Conservation (phyloP, 2,888 invertebrate genomes). For the Steinernema carpocapsae region DNA sequence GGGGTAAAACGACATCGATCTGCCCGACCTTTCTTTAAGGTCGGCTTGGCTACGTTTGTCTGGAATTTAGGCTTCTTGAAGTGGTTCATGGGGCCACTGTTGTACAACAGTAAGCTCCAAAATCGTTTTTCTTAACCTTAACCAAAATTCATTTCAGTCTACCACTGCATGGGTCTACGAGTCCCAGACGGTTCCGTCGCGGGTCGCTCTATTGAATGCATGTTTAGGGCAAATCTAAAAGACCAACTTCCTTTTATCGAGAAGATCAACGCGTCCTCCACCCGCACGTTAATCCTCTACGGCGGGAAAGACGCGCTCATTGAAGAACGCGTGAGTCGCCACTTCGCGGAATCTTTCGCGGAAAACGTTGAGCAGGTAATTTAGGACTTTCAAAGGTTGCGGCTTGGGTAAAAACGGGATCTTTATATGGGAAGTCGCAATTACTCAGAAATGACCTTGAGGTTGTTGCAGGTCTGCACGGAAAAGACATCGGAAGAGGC, state of each 20-base stretch:
- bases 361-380: conserved; percentile 10
- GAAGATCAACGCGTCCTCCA: neutral
- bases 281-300: neutral
- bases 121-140: neutral
- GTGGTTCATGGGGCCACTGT: conserved; percentile 5
- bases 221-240: neutral
- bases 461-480: neutral
- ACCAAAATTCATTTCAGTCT: neutral
- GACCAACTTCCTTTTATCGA: conserved; percentile 12
- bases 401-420: neutral
- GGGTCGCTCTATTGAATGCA: conserved; percentile 4
- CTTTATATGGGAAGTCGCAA: neutral
- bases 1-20: conserved; percentile 3
- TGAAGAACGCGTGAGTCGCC: neutral
- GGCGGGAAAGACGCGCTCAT: conserved; percentile 24
- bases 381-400: neutral
- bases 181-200: conserved; percentile 16
- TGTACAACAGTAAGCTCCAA: conserved; percentile 1
- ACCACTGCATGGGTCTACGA: conserved; percentile 19
- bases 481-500: neutral
- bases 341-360: neutral
- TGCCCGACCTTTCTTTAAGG: conserved; percentile 3
- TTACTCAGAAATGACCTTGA: neutral
- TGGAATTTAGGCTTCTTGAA: conserved; percentile 1
- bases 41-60: conserved; percentile 5